Base-by-base conservation (phyloP, 2,797 vertebrate species). In the Argentina silus region DNA sequence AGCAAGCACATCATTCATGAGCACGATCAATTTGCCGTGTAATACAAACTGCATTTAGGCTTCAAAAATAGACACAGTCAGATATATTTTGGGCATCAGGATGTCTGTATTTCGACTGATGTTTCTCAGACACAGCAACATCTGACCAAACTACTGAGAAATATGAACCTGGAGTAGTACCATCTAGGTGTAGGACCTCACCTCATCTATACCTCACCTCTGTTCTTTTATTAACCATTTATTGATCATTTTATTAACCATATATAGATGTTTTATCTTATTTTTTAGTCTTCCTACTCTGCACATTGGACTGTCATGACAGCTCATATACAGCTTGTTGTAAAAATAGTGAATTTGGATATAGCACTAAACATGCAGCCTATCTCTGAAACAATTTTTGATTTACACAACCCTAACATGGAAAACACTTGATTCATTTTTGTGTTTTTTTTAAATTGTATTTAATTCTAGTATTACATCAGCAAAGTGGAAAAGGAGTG, bases 11-110 rank as follows among this genome's bases (percentile, higher is more conserved):
- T 92, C 87, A 89, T 87, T 74, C 70, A 81, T 79, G 82, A 72
- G 82, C 83, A 75, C 83, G 82, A 93, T 94, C 93, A 72, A 94
- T 94, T 87, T 73, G 59, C 84, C 83, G 75, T 91, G 93, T 88
- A 93, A 94, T 76, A 83, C 81, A 93, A 91, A 92, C 90, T 82
- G 82, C 80, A 85, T 84, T 83, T 87, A 75, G 84, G 81, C 70
- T 75, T 82, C 88, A 81, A 87, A 91, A 92, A 93, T 90, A 90
- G 89, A 87, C 77, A 78, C 81, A 60, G 84, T 45, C 63, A 66
- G 63, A 15, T 81, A 75, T 93, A 92, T 93, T 92, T 94, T 90
- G 91, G 91, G 88, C 81, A 78, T 47, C 74, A 59, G 75, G 67
- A 88, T 89, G 91, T 93, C 84, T 85, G 72, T 67, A 83, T 86